Evolutionary conservation across 2,888 invertebrate species (phyloP), one percentile per base, ranked within the genome.

Genomic region (Smittia aterrima): DNA sequence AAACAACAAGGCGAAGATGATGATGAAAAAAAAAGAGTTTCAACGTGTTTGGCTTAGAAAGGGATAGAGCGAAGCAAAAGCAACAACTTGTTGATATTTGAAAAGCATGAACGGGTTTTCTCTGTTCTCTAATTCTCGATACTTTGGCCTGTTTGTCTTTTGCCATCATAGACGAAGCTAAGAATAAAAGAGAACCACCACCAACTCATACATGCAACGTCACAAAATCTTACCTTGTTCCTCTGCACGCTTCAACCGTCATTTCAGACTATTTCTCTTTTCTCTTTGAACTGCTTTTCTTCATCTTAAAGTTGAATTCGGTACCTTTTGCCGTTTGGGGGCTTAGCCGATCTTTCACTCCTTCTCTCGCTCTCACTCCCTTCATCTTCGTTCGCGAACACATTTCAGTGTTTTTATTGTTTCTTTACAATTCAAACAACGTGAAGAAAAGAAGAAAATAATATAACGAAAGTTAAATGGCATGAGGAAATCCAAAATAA

Each of bases 81-180:
- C 6, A 58, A 16, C 18, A 70, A 53, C 70, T 70, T 53, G 70
- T 53, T 47, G 70, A 70, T 53, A 70, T 53, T 53, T 70, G 70
- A 53, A 70, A 24, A 70, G 47, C 27, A 22, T 70, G 53, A 70
- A 70, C 70, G 70, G 27, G 70, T 70, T 70, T 70, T 70, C 70
- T 53, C 70, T 70, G 53, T 70, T 70, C 18, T 9, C 20, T 1
- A 58, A 2, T 47, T 13, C 16, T n/a, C 16, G 11, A n/a, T 38
- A 7, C 66, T 32, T 62, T 24, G 11, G 24, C 22, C 20, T 62
- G 11, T 22, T 62, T 24, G 62, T 66, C 66, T 66, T 66, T 67
- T 20, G 18, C 13, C 70, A 24, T 66, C 66, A 38, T 40, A 22
- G 67, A 67, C 22, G 18, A 67, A 41, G 41, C 41, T 7, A 22